These are phyloP conservation scores for Cyprinodon diabolis DNA, from an alignment of 2,797 vertebrate genomes.

Conservation along the genomic window DNA sequence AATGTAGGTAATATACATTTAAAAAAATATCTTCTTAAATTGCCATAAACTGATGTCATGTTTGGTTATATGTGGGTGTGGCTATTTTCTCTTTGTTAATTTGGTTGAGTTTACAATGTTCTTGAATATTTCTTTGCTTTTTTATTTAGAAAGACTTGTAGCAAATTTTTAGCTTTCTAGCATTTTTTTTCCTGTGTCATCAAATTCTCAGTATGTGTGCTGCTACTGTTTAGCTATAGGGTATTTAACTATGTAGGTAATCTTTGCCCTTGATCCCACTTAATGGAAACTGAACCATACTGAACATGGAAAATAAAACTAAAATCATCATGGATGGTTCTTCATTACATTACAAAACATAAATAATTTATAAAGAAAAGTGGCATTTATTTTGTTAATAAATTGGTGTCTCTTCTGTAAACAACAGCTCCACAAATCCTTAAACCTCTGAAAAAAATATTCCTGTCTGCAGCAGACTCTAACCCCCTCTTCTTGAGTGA, in stretches of 20 bases:
- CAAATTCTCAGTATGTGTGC: not conserved
- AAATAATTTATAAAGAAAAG: not conserved
- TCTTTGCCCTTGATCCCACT: not conserved
- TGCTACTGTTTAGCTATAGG: not conserved
- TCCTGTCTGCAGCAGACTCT: constrained; percentile 16
- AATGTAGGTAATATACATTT: no score
- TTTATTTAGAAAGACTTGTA: not conserved
- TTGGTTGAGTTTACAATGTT: not conserved
- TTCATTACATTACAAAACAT: not conserved
- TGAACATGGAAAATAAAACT: not conserved
- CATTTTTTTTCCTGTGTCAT: not conserved
- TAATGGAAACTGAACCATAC: not conserved
- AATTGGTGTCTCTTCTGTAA: not conserved
- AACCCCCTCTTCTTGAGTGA: constrained; percentile 25
- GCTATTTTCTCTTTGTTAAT: not conserved
- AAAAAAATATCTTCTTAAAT: not conserved
- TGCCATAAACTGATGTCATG: not conserved
- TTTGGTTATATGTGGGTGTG: not conserved
- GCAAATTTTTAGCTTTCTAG: not conserved
- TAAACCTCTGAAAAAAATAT: constrained; percentile 18
- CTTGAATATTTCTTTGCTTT: not conserved
- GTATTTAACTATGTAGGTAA: not conserved
- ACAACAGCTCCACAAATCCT: not conserved
- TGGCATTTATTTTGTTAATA: not conserved
- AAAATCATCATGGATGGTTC: not conserved